Percentiles rank a stretch among this genome's conserved stretches.
Evolutionary conservation across 2,113 vertebrate genomes (phyloP).

Genomic region (Syngnathus typhle): DNA sequence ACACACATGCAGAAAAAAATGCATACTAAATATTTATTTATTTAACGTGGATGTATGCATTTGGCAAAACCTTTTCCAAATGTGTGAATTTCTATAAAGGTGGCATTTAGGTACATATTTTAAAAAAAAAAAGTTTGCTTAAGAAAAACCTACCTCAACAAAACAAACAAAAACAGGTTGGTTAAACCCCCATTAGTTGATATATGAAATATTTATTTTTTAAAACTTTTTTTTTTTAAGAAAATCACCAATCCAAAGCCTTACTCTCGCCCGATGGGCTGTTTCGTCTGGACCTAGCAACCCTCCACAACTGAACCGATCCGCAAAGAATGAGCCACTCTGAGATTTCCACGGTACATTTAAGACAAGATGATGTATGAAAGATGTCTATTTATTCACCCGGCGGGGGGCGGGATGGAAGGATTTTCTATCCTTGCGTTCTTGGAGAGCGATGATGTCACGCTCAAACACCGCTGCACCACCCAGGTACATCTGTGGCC

Average conservation of each 20-base stretch:
- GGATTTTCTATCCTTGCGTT: background rate
- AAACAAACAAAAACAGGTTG: slow-evolving; percentile 69
- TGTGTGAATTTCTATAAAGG: slow-evolving; percentile 47
- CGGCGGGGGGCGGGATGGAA: background rate
- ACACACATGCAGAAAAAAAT: slow-evolving; percentile 38
- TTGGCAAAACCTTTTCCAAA: slow-evolving; percentile 37
- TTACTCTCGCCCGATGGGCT: slow-evolving; percentile 69
- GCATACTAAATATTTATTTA: slow-evolving; percentile 73
- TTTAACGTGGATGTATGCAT: slow-evolving; percentile 57
- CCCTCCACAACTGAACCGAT: slow-evolving; percentile 52
- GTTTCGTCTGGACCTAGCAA: slow-evolving; percentile 65
- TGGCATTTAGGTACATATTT: slow-evolving; percentile 66
- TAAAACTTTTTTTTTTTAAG: slow-evolving; percentile 18
- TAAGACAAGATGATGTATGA: slow-evolving; percentile 45
- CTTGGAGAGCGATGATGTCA: slow-evolving; percentile 24
- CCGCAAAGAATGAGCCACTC: slow-evolving; percentile 38
- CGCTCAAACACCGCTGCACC: slow-evolving; percentile 21
- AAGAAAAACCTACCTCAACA: slow-evolving; percentile 87
- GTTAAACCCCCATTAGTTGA: slow-evolving; percentile 47
- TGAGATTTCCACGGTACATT: slow-evolving; percentile 48
- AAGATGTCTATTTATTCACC: slow-evolving; percentile 20
- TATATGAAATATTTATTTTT: slow-evolving; percentile 73
- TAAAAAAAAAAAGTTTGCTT: slow-evolving; percentile 65
- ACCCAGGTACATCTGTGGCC: slow-evolving; percentile 36
- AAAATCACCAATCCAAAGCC: slow-evolving; percentile 74